These are phyloP conservation scores for Myopa tessellatipennis DNA, from an alignment of 2,888 invertebrate species.

Conservation along the genomic window DNA sequence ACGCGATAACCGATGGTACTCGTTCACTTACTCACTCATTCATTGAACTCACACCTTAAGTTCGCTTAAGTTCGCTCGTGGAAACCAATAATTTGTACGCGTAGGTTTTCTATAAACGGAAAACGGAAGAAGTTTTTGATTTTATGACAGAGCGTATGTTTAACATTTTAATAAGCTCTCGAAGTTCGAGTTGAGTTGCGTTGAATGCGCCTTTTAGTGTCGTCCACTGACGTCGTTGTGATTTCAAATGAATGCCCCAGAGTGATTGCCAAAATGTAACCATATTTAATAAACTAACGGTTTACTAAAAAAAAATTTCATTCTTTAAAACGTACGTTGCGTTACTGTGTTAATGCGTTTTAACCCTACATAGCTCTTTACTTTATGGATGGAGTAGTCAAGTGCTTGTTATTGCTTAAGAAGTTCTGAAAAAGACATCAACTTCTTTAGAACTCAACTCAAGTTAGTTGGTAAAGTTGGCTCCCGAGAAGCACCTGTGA, in stretches of 20 bases:
- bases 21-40: not conserved
- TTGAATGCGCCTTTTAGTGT: not conserved
- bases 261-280: not conserved
- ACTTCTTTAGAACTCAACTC: too few relatives aligned
- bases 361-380: too few relatives aligned
- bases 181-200: not conserved
- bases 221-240: not conserved
- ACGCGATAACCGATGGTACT: constrained; percentile 16
- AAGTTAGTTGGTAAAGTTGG: too few relatives aligned
- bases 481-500: too few relatives aligned
- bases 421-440: too few relatives aligned
- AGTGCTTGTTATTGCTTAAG: too few relatives aligned
- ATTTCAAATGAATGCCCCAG: not conserved
- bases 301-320: not conserved
- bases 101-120: constrained; percentile 5
- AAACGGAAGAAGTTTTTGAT: constrained; percentile 19
- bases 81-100: not conserved
- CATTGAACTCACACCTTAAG: not conserved
- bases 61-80: not conserved
- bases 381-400: too few relatives aligned
- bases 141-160: constrained; percentile 23
- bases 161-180: constrained; percentile 20
- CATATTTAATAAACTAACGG: constrained; percentile 31
- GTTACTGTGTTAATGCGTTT: too few relatives aligned
- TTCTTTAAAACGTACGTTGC: not conserved